Base-by-base conservation (phyloP, 1,140 invertebrate species). In the Cryptotermes secundus region DNA sequence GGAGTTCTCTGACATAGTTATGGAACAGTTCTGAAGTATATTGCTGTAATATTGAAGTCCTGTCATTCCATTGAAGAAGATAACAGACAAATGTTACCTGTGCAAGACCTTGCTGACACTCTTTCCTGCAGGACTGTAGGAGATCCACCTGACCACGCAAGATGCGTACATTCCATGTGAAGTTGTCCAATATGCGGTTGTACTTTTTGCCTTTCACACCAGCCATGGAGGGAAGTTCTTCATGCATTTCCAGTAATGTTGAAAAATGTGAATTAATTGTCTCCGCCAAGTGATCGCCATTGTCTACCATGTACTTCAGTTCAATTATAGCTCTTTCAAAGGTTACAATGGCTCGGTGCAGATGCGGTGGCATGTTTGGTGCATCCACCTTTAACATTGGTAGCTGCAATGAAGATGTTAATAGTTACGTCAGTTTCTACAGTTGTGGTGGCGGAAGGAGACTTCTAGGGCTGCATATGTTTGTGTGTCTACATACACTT, bases 81-180 rank as follows among this genome's bases (percentile, higher is more conserved):
- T 72, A 72, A 72, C 10, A n/a, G 26, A 72, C 4, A 38, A 6
- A 83, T 81, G 38, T 86, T 86, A 90, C 90, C 87, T 91, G 90
- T n/a, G 87, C 85, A 36, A 90, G 82, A 34, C 88, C 84, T 80
- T 87, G 86, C 81, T 86, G 86, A 79, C 90, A 88, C 65, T 91
- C 90, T 83, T 90, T 88, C 82, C 88, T 88, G 80, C 89, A 88
- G 36, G 89, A 88, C n/a, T 87, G 86, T 79, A 93, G 86, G 34
- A 92, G 88, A 85, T 92, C 92, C 31, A 92, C 88, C 86, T 93
- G 92, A 38, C 91, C 92, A 85, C 92, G 90, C 34, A 93, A 87
- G 34, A 93, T 89, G 34, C 92, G 87, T 34, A 92, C 89, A 87
- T 93, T 93, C 92, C 92, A 93, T 9, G 91, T 91, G 88, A 91